Evolutionary conservation across 2,113 vertebrate species (phyloP).

Genomic region (Platichthys stellatus): DNA sequence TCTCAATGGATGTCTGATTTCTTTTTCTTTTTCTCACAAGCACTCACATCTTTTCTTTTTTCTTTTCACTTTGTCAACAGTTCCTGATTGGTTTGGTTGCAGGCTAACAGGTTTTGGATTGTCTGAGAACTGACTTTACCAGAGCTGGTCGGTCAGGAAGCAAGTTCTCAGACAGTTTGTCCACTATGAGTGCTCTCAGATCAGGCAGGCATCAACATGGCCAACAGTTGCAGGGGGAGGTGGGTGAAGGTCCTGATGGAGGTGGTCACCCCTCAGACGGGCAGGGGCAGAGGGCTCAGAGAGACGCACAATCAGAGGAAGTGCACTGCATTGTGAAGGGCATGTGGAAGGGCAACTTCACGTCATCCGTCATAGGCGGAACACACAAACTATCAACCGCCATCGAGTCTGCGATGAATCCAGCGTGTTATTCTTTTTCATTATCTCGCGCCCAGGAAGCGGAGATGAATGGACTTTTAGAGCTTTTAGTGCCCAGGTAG

Average conservation of each 20-base stretch:
- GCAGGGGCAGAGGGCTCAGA: slow-evolving; percentile 64
- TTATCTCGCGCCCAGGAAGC: slow-evolving; percentile 32
- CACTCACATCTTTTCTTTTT: slow-evolving; percentile 55
- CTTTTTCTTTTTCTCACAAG: slow-evolving; percentile 45
- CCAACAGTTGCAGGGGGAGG: slow-evolving; percentile 86
- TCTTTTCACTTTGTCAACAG: slow-evolving; percentile 21
- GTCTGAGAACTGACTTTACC: slow-evolving; percentile 84
- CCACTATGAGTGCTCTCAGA: slow-evolving; percentile 72
- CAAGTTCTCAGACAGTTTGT: slow-evolving; percentile 78
- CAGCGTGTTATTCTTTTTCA: slow-evolving; percentile 28
- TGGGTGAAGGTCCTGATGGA: slow-evolving; percentile 87
- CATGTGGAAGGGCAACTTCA: slow-evolving; percentile 79
- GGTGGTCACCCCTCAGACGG: slow-evolving; percentile 94
- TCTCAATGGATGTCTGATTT: slow-evolving; percentile 55
- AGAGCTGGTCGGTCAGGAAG: slow-evolving; percentile 62
- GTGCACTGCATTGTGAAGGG: slow-evolving; percentile 87
- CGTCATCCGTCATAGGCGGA: slow-evolving; percentile 45
- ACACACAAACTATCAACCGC: slow-evolving; percentile 25
- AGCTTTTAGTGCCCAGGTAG: slow-evolving; percentile 82
- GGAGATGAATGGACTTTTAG: slow-evolving; percentile 28
- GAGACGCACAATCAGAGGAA: slow-evolving; percentile 79
- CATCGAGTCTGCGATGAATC: slow-evolving; percentile 35
- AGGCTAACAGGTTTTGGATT: slow-evolving; percentile 44
- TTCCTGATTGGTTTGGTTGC: slow-evolving; percentile 38
- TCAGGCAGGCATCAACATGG: slow-evolving; percentile 94